Evolutionary conservation across 1,140 invertebrate genomes (phyloP).

Genomic region (Drosophila arawakana): DNA sequence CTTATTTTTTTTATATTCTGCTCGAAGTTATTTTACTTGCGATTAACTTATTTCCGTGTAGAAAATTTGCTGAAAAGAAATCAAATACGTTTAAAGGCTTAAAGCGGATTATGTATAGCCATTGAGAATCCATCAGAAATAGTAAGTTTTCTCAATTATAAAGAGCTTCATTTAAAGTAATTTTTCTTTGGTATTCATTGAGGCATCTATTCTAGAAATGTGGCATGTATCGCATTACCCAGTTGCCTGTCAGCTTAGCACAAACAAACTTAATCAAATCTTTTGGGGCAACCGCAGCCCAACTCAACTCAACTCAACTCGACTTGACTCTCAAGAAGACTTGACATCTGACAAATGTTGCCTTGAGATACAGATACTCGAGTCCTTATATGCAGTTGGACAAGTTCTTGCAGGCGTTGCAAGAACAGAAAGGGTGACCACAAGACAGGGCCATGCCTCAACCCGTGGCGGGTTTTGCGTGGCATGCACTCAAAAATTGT

Average conservation of each 20-base stretch:
- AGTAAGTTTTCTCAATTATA: conserved; percentile 9
- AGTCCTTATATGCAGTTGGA: conserved; percentile 53
- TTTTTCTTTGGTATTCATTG: not conserved
- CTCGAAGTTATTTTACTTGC: conserved; percentile 58
- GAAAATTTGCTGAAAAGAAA: conserved; percentile 18
- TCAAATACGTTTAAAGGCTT: conserved; percentile 1
- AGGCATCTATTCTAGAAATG: not conserved
- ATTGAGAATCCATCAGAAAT: conserved; percentile 1
- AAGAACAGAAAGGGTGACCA: conserved; percentile 57
- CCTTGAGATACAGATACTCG: conserved; percentile 44
- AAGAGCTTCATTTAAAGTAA: conserved; percentile 1
- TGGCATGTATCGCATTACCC: conserved; percentile 38
- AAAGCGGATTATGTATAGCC: conserved; percentile 10
- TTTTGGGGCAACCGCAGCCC: conserved; percentile 67
- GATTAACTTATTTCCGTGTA: conserved; percentile 54
- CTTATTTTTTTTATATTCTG: conserved; percentile 9
- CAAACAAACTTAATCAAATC: conserved; percentile 71
- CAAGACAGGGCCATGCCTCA: conserved; percentile 34
- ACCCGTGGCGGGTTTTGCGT: conserved; percentile 51
- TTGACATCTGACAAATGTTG: conserved; percentile 68
- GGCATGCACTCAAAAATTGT: conserved; percentile 50
- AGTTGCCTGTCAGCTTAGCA: conserved; percentile 23
- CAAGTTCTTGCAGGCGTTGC: conserved; percentile 39
- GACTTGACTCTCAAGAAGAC: conserved; percentile 8
- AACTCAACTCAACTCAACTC: conserved; percentile 59